These are phyloP conservation scores for Campoletis sonorensis DNA, from an alignment of 1,140 invertebrate species.

Conservation along the genomic window DNA sequence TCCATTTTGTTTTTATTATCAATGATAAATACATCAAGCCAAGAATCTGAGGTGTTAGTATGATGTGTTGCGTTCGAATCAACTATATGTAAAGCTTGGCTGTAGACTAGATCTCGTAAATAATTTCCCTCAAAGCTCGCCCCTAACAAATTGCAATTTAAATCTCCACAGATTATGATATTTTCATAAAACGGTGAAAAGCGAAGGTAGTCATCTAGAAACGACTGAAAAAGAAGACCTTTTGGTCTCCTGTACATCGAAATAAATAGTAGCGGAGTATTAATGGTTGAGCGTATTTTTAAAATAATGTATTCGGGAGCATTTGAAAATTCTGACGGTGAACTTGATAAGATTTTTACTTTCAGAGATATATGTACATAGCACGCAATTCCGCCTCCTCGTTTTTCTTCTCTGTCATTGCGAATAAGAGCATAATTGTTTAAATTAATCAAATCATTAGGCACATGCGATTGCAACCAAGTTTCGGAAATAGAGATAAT, in stretches of 20 bases:
- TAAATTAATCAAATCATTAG: background rate
- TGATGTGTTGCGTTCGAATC: background rate
- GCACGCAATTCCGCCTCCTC: background rate
- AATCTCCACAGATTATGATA: background rate
- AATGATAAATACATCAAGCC: background rate
- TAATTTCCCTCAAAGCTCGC: background rate
- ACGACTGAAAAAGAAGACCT: background rate
- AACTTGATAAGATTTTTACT: background rate
- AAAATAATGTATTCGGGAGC: conserved; percentile 6
- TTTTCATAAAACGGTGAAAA: background rate
- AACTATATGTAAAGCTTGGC: background rate
- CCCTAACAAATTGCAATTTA: background rate
- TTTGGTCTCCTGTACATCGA: conserved; percentile 1
- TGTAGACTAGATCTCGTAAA: background rate
- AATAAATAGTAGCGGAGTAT: background rate
- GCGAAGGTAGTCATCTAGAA: background rate
- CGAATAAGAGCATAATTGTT: background rate
- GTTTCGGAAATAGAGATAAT: conserved; percentile 4
- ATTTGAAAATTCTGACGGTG: background rate
- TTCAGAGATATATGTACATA: conserved; percentile 8
- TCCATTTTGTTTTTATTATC: background rate
- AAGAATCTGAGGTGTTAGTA: background rate
- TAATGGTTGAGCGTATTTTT: background rate
- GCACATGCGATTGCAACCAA: background rate
- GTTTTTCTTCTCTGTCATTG: background rate